These are phyloP conservation scores for Babylonia areolata DNA, from an alignment of 1,140 invertebrate species.

Conservation along the genomic window DNA sequence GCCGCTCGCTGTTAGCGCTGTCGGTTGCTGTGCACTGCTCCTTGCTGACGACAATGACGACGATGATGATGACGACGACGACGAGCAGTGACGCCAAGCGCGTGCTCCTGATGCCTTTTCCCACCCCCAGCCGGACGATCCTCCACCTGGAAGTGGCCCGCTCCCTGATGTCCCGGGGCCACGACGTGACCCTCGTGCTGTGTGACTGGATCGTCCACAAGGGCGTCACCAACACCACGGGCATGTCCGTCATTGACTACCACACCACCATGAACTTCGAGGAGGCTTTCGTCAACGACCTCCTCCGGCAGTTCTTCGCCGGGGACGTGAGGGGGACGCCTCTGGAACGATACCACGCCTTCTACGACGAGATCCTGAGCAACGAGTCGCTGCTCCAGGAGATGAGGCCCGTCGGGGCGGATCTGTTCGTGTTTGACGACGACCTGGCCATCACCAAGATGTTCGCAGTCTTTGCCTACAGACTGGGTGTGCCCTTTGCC, in stretches of 20 bases:
- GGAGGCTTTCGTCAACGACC: not conserved
- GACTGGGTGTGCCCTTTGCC: slow-evolving; percentile 35
- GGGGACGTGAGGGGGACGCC: not conserved
- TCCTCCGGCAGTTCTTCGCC: not conserved
- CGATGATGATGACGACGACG: too few relatives aligned
- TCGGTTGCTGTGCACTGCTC: too few relatives aligned
- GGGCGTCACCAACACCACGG: slow-evolving; percentile 7
- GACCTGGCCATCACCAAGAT: not conserved
- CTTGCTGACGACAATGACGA: too few relatives aligned
- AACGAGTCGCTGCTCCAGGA: slow-evolving; percentile 18
- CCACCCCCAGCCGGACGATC: not conserved
- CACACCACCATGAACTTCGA: not conserved
- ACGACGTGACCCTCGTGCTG: slow-evolving; percentile 8
- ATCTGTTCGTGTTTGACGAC: slow-evolving; percentile 43
- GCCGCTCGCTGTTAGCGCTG: too few relatives aligned
- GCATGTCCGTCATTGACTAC: not conserved
- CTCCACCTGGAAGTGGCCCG: slow-evolving; percentile 29
- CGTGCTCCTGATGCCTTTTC: slow-evolving; percentile 28
- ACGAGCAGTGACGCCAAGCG: not conserved
- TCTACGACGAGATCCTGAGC: slow-evolving; percentile 18
- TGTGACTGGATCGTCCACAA: not conserved
- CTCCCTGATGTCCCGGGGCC: not conserved
- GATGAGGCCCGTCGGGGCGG: slow-evolving; percentile 29
- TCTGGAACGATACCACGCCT: not conserved
- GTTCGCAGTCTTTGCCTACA: slow-evolving; percentile 43